phyloP scores from a whole-genome alignment of 2,113 vertebrate genomes.

The Coptodon bakossiorum region DNA sequence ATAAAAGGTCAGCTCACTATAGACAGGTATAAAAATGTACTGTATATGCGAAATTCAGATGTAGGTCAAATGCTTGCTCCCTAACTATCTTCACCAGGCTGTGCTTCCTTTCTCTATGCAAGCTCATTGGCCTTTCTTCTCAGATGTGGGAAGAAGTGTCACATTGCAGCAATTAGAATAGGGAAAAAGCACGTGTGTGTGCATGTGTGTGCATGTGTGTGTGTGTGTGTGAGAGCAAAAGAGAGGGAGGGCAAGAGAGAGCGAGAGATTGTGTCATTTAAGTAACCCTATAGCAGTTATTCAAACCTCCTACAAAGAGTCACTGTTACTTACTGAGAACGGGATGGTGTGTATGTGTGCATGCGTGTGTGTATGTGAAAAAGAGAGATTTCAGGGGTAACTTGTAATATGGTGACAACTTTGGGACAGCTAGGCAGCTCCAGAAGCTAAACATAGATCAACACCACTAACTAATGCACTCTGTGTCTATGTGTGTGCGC shows the following conservation, averaged over 20 bases:
- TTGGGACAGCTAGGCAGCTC: constrained; percentile 42
- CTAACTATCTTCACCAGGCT: not conserved
- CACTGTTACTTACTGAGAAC: constrained; percentile 42
- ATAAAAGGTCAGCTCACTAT: not conserved
- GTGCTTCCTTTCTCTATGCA: not conserved
- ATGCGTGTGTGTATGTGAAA: constrained; percentile 12
- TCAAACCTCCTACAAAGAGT: constrained; percentile 58
- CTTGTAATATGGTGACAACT: constrained; percentile 39
- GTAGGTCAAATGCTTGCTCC: constrained; percentile 22
- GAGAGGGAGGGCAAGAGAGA: not conserved
- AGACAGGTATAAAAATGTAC: not conserved
- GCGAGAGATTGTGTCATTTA: constrained; percentile 20
- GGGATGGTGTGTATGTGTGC: not conserved
- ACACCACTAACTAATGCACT: constrained; percentile 33
- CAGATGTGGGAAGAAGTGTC: constrained; percentile 55
- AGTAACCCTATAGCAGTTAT: constrained; percentile 62
- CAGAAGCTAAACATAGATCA: constrained; percentile 50
- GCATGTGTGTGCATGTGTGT: not conserved
- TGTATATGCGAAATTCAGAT: not conserved
- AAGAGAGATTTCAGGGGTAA: constrained; percentile 6
- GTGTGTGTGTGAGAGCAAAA: not conserved
- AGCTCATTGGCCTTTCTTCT: constrained; percentile 27
- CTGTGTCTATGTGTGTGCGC: not conserved
- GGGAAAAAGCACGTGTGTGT: constrained; percentile 8
- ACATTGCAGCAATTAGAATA: constrained; percentile 55